These are phyloP conservation scores for Poecilia wingei DNA, from an alignment of 2,797 vertebrate genomes.

Conservation along the genomic window DNA sequence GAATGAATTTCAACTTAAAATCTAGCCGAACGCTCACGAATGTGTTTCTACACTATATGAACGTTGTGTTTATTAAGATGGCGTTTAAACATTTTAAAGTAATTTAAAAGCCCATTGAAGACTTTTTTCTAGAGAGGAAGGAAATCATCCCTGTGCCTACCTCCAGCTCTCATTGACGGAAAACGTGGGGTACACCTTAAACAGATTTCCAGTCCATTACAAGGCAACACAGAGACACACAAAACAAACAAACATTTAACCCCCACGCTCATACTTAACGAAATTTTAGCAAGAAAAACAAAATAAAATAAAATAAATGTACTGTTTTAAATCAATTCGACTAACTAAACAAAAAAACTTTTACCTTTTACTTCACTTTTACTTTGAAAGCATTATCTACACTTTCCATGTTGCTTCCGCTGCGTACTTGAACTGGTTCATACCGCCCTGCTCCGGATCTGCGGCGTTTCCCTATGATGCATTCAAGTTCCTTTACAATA, in stretches of 20 bases:
- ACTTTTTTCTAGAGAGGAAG: not conserved
- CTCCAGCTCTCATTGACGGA: not conserved
- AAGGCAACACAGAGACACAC: not conserved
- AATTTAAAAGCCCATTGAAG: no score
- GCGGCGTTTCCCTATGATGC: not conserved
- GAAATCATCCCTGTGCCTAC: not conserved
- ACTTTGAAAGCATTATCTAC: slow-evolving; percentile 19
- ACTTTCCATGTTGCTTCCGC: rapidly evolving
- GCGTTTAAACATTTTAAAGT: no score
- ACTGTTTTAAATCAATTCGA: not conserved
- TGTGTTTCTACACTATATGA: not conserved
- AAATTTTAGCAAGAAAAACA: not conserved
- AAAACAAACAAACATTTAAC: not conserved
- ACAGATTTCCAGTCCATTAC: not conserved
- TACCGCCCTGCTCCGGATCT: slow-evolving; percentile 60
- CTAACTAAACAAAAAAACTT: not conserved
- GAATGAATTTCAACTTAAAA: slow-evolving; percentile 35
- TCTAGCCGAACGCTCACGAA: not conserved
- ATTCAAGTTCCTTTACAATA: not conserved
- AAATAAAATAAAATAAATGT: no score
- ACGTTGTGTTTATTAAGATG: not conserved
- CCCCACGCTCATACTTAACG: not conserved
- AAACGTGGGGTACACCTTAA: not conserved
- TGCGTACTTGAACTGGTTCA: slow-evolving; percentile 40
- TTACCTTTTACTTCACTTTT: slow-evolving; percentile 44